Base-by-base conservation (phyloP, 2,888 invertebrate genomes). In the Ophion costatus region DNA sequence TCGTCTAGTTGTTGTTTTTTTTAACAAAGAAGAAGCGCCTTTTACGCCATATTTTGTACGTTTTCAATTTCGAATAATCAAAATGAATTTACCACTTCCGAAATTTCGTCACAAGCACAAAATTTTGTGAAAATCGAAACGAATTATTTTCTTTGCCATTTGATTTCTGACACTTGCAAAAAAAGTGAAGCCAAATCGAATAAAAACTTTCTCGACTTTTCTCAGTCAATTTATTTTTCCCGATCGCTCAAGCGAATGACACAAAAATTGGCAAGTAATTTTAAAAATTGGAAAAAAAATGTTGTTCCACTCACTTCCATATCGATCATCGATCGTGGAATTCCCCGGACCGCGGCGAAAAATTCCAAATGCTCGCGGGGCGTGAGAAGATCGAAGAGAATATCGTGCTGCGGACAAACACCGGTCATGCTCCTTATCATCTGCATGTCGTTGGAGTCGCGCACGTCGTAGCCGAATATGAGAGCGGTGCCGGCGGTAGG, bases 331-430 rank as follows among this genome's bases (percentile, higher is more conserved):
- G 92, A 74, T 17, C 89, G 89, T 2, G 93, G 91, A 67, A 94
- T 94, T 90, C 96, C 97, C 93, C 97, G 96, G 1, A 98, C 95
- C n/a, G 96, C 95, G 3, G 97, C 97, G 93, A 97, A 98, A 94
- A 98, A 96, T 90, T 96, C 95, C 24, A 98, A 94, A 93, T 98
- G 98, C 91, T 98, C 98, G 75, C 95, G 95, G 0, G 97, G 97
- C 0, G 97, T 97, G 5, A 98, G 94, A 56, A 96, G 94, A 90
- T 97, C 97, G 91, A 98, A 97, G 5, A 98, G 95, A 9, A 98
- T 97, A 89, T 98, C 97, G 90, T 97, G 97, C 92, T 98, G 98
- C 0, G 98, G 97, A 93, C 98, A 98, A 7, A 98, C 97, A 0
- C 98, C 98, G 0, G 97, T 97, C 96, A 97, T 97, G 90, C 96